These are phyloP conservation scores for Lycaon pictus DNA, from an alignment of 2,113 vertebrate species.

Conservation along the genomic window DNA sequence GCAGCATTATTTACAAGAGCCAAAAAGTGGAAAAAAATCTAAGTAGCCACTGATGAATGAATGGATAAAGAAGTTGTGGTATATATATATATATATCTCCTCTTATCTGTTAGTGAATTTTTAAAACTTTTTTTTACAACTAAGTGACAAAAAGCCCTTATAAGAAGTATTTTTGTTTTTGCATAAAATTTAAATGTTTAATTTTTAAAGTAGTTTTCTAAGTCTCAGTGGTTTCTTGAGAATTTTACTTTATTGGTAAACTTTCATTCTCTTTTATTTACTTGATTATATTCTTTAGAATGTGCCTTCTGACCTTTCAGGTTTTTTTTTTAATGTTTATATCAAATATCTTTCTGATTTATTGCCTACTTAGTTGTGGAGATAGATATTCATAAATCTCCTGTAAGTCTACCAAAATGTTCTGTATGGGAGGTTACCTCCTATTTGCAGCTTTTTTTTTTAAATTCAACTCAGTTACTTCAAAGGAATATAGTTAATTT, in stretches of 20 bases:
- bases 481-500: slow-evolving; percentile 6
- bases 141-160: slow-evolving; percentile 29
- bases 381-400: background rate
- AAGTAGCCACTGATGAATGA: background rate
- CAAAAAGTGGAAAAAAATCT: background rate
- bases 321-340: slow-evolving; percentile 13
- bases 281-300: slow-evolving; percentile 28
- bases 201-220: slow-evolving; percentile 35
- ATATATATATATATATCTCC: background rate
- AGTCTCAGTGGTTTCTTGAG: slow-evolving; percentile 35
- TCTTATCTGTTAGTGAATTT: slow-evolving; percentile 2
- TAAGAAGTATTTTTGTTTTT: slow-evolving; percentile 36
- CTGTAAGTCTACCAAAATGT: background rate
- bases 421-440: background rate
- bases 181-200: background rate
- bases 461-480: background rate
- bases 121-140: background rate
- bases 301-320: slow-evolving; percentile 45
- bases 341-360: background rate
- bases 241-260: slow-evolving; percentile 25
- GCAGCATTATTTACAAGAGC: background rate
- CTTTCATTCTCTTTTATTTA: background rate
- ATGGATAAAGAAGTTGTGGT: background rate
- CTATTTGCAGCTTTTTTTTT: background rate
- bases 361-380: background rate